Percentiles rank a stretch among this genome's conserved stretches.
phyloP scores from a whole-genome alignment of 1,140 invertebrate genomes.

The Goniozus legneri region DNA sequence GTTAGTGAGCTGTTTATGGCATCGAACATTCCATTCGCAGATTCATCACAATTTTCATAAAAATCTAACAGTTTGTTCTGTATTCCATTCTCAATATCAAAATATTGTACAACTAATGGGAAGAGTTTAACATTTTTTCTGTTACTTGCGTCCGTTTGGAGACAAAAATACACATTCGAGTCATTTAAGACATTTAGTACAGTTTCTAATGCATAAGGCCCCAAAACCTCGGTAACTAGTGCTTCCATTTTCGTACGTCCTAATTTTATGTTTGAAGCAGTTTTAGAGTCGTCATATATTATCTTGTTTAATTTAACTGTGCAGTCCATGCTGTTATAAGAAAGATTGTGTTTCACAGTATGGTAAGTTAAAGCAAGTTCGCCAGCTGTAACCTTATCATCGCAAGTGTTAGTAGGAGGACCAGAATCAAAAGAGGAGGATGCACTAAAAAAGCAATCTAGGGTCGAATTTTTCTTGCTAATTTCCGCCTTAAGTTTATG shows the following conservation, averaged over 20 bases:
- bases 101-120: constrained; percentile 12
- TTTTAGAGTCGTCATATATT: neutral
- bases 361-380: neutral
- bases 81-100: constrained; percentile 7
- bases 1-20: constrained; percentile 6
- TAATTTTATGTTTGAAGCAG: neutral
- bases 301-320: neutral
- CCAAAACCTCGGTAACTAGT: constrained; percentile 6
- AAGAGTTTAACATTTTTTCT: constrained; percentile 17
- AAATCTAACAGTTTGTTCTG: constrained; percentile 17
- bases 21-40: constrained; percentile 10
- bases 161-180: constrained; percentile 12
- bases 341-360: neutral
- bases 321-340: neutral
- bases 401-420: too few species aligned
- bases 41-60: constrained; percentile 13
- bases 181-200: constrained; percentile 7
- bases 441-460: too few species aligned
- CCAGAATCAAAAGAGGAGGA: too few species aligned
- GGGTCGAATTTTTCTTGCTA: too few species aligned
- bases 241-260: constrained; percentile 8
- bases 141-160: constrained; percentile 17
- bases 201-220: neutral
- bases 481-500: too few species aligned
- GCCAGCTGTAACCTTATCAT: neutral